Base-by-base conservation (phyloP, 2,113 vertebrate species). In the Pterophyllum scalare region DNA sequence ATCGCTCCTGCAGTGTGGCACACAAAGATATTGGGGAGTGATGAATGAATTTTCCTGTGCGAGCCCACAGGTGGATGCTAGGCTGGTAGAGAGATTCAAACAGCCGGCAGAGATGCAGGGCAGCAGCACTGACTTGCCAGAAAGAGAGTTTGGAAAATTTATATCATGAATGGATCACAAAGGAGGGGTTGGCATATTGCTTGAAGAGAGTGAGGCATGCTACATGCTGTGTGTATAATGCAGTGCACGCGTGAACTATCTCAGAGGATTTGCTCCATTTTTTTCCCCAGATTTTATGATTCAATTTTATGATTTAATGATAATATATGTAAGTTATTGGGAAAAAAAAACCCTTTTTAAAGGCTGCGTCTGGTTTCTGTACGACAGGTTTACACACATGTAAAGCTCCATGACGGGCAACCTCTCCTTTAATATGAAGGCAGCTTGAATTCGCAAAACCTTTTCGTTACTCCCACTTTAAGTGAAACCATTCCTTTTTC, bases 291-390 rank as follows among this genome's bases (percentile, higher is more conserved):
- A 70, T 17, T 49, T 49, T 49, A 70, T 49, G 40, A 49, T 49
- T 70, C 5, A 31, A 31, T 70, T 70, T 31, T 28, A 70, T 52
- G 10, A 2, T 26, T 31, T 20, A 72, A 52, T 72, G 6, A 31
- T 31, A 72, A 72, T 70, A 28, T 0, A 70, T 13, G 24, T 31
- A 5, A 31, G 3, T 46, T 13, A 15, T 7, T 49, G 43, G 40
- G 20, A 22, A 61, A 43, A 40, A 6, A 0, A 20, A 52, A n/a
- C n/a, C 0, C 1, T 49, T 52, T 52, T 17, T 4, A 72, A 52
- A 24, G 28, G 43, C 24, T 72, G 65, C 65, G 10, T 72, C 24
- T 12, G 43, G 40, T 49, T 52, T 70, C 28, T 43, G 6, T 28
- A 26, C 22, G 19, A 46, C 12, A 46, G 33, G 33, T 33, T 33